These are phyloP conservation scores for Marisa cornuarietis DNA, from an alignment of 1,140 invertebrate genomes.

Conservation along the genomic window DNA sequence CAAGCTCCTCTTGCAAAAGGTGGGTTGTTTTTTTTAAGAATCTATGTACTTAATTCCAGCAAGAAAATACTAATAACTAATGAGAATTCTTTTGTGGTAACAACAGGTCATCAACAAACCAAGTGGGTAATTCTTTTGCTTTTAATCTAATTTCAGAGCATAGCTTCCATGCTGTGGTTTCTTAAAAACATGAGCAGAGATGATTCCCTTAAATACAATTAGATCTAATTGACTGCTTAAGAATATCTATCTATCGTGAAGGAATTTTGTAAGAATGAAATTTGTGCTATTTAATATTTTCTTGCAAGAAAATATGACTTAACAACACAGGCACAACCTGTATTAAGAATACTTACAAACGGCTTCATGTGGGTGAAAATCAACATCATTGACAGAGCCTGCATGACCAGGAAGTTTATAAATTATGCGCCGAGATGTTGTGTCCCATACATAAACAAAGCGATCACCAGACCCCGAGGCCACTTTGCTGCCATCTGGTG, in stretches of 20 bases:
- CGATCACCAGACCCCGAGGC: conserved; percentile 93
- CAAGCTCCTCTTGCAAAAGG: too few relatives aligned
- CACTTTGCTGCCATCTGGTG: conserved; percentile 81
- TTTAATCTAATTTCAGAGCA: too few relatives aligned
- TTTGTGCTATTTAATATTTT: not conserved
- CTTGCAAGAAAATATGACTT: not conserved
- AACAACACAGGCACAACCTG: not conserved
- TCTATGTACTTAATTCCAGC: too few relatives aligned
- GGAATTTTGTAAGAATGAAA: not conserved
- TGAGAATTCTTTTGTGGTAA: too few relatives aligned
- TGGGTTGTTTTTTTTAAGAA: too few relatives aligned
- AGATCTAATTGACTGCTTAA: not conserved
- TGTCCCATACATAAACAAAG: conserved; percentile 97
- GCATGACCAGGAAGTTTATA: conserved; percentile 99
- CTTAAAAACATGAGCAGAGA: not conserved
- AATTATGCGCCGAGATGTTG: conserved; percentile 83
- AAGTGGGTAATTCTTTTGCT: too few relatives aligned
- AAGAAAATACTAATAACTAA: too few relatives aligned
- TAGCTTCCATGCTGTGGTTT: too few relatives aligned
- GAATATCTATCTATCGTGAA: not conserved
- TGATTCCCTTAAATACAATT: not conserved
- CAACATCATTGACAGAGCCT: conserved; percentile 95
- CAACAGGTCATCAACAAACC: too few relatives aligned
- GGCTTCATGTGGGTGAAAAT: conserved; percentile 95
- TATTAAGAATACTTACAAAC: conserved; percentile 74